Conservation (phyloP, 2,797 vertebrate species). For the Thripadectes ignobilis region DNA sequence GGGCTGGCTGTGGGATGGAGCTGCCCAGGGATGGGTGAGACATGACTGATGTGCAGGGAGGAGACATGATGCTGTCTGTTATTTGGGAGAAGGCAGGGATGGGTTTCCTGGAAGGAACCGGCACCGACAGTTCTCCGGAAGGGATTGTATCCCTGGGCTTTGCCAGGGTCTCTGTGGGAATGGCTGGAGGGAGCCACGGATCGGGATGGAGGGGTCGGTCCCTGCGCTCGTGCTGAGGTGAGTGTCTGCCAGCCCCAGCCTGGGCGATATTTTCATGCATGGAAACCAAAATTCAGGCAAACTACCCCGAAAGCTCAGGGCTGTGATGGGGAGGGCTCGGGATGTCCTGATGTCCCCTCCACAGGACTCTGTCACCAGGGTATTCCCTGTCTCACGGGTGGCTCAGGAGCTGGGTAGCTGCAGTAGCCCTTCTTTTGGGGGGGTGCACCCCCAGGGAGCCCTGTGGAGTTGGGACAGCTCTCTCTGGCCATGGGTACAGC, state of each 20-base stretch:
- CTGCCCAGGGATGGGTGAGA: not conserved
- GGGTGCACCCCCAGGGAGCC: not conserved
- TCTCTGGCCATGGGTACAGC: not conserved
- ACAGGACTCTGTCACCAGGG: not conserved
- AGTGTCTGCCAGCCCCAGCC: not conserved
- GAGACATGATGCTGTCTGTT: not conserved
- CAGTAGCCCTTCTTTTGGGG: not conserved
- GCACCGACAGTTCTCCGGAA: not conserved
- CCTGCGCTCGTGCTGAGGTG: rapidly evolving
- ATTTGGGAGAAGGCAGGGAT: not conserved
- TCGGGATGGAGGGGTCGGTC: not conserved
- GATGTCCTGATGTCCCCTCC: not conserved
- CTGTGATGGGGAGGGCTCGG: rapidly evolving
- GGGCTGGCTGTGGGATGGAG: not conserved
- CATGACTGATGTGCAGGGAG: not conserved
- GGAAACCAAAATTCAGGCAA: not conserved
- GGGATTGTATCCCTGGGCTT: not conserved
- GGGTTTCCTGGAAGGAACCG: conserved; percentile 29
- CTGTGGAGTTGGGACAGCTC: not conserved
- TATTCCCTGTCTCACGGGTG: not conserved
- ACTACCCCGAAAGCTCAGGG: not conserved
- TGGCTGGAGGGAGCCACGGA: not conserved
- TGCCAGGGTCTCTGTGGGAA: not conserved
- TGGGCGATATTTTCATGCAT: not conserved
- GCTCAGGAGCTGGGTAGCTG: not conserved